Evolutionary conservation across 2,797 vertebrate species (phyloP), one percentile per base, ranked within the genome.

Genomic region (Pangasius krempfi): DNA sequence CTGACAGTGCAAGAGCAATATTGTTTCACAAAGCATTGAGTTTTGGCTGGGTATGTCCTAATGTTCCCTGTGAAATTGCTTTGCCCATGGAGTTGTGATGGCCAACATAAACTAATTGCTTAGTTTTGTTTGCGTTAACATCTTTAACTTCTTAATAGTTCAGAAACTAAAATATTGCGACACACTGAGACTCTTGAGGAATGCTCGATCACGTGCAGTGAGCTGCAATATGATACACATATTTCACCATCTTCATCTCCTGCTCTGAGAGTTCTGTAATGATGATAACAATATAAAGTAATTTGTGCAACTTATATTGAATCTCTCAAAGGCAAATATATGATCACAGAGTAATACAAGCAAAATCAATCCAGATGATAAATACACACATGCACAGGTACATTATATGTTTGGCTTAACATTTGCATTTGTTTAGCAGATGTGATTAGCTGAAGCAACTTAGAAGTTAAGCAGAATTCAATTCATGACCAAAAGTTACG

Each of bases 11-110:
- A 18, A 37, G 72, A 84, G 84, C 73, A 75, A 44, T 89, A 58
- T 86, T 72, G 78, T 88, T 87, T 89, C 30, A 76, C 37, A 84
- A 87, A 90, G 89, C 50, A 50, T 22, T 81, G 20, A 58, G 80
- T 85, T 90, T 89, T 87, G 83, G 80, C 81, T 70, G 87, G 6
- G 14, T 27, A 60, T 56, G 70, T 85, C 84, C 86, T 84, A 58
- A 88, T 60, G 66, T 70, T 84, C 80, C 30, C 80, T 52, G 84
- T 18, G 85, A 88, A 88, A 50, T 62, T 72, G 88, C 66, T 85
- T 16, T 75, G 75, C 56, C 5, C 54, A 79, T 56, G 14, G 52
- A 86, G 40, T 79, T 84, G 25, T 75, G 47, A 80, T 58, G 60
- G 66, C 87, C 89, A 89, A 58, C 84, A 27, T 80, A 79, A 89